A percentile compares a stretch with the other conserved stretches of the same genome.
Conservation (phyloP, 1,140 invertebrate species). For the Atopsyche davidsoni region DNA sequence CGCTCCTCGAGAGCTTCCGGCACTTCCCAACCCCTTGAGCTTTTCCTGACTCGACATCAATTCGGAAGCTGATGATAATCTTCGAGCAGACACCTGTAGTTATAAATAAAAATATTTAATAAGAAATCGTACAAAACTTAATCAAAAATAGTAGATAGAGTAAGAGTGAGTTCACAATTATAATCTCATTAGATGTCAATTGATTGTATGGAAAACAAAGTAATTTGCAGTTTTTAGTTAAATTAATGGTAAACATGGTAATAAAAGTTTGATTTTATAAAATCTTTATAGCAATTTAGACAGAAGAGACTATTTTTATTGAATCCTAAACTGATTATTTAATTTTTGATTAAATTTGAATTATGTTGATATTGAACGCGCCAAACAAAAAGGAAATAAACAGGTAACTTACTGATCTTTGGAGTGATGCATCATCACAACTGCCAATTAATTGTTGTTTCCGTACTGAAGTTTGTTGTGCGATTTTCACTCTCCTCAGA, state of each 20-base stretch:
- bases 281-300: background rate
- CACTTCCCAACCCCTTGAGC: conserved; percentile 24
- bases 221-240: no score
- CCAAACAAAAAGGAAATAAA: background rate
- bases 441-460: conserved; percentile 53
- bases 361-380: background rate
- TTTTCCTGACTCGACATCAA: conserved; percentile 69
- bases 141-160: no score
- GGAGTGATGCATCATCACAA: conserved; percentile 42
- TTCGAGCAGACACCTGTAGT: conserved; percentile 56
- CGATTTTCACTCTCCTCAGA: conserved; percentile 77
- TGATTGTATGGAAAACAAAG: no score
- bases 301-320: no score
- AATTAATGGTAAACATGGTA: no score
- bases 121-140: no score
- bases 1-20: conserved; percentile 15
- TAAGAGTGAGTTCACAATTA: no score
- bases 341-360: background rate
- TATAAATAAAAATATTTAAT: conserved; percentile 15
- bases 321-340: no score
- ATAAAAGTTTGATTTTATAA: no score
- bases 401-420: conserved; percentile 40
- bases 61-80: conserved; percentile 72
- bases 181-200: no score
- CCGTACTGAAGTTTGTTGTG: conserved; percentile 68